These are phyloP conservation scores for Pachypsylla venusta DNA, from an alignment of 1,140 invertebrate species.

Conservation along the genomic window DNA sequence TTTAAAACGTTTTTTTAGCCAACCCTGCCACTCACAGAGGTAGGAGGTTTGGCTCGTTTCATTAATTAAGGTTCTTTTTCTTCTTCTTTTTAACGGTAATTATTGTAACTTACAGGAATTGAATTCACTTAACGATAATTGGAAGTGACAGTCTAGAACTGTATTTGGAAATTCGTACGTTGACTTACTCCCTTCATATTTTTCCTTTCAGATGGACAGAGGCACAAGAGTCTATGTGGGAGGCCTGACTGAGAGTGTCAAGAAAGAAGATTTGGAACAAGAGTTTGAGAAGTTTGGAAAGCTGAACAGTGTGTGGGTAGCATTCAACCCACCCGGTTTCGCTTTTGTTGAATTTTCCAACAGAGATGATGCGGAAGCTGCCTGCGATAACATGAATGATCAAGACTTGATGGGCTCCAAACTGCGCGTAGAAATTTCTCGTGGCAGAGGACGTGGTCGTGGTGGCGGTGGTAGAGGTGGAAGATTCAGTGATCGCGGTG, in stretches of 20 bases:
- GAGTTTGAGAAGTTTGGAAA: slow-evolving; percentile 81
- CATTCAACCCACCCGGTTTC: slow-evolving; percentile 88
- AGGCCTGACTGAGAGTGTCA: slow-evolving; percentile 62
- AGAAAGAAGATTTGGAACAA: slow-evolving; percentile 73
- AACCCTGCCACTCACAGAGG: too few species aligned
- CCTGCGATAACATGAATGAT: slow-evolving; percentile 81
- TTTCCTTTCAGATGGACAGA: slow-evolving; percentile 22
- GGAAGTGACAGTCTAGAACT: too few species aligned
- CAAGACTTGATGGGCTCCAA: slow-evolving; percentile 63
- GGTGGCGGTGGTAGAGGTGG: slow-evolving; percentile 36
- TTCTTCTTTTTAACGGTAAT: too few species aligned
- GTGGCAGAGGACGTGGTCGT: slow-evolving; percentile 44
- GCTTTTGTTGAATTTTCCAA: slow-evolving; percentile 98
- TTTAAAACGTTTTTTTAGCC: too few species aligned
- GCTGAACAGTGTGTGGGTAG: slow-evolving; percentile 89
- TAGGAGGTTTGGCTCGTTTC: too few species aligned
- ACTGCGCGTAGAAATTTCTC: slow-evolving; percentile 64
- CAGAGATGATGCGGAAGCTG: slow-evolving; percentile 82
- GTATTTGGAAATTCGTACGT: too few species aligned
- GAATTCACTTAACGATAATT: too few species aligned
- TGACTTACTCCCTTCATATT: too few species aligned
- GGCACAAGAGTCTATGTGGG: slow-evolving; percentile 70
- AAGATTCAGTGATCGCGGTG: slow-evolving; percentile 37
- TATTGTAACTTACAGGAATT: too few species aligned
- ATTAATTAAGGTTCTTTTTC: too few species aligned